Base-by-base conservation (phyloP, 2,888 invertebrate species). In the Nezara viridula region DNA sequence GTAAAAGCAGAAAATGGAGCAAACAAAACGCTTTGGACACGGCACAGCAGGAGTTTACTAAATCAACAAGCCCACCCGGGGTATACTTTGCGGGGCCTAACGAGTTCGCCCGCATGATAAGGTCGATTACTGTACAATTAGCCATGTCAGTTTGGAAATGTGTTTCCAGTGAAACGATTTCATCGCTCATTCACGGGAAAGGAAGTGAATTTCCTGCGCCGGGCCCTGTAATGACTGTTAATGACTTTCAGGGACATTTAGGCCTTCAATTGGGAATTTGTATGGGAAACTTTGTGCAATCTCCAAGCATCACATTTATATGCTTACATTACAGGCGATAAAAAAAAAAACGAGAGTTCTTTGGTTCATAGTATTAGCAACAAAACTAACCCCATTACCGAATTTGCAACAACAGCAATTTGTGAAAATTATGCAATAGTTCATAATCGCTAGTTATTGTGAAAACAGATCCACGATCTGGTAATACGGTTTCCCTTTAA, bases 221-320 rank as follows among this genome's bases (percentile, higher is more conserved):
- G 37, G 66, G 32, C 32, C n/a, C 66, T 37, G 66, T 73, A 73
- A 73, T 73, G 66, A 73, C 66, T 73, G 66, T 73, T 73, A 73
- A 73, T 73, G 66, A 73, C 32, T 73, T 73, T 73, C 66, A 73
- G 66, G 66, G 66, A 73, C 66, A 73, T 73, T 73, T 73, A 73
- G 66, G 32, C 37, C 66, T 73, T 73, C 66, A 73, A 73, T 73
- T 73, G 66, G 37, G 66, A 73, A 37, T 73, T 73, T 37, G 32
- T 73, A 73, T 73, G 66, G 37, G 66, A 73, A 73, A 37, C 66
- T 73, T 73, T n/a, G 12, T 60, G 12, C 37, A 19, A 19, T n/a
- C 19, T 37, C 37, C 6, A 9, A 19, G 32, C 19, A 37, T 37
- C 37, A 27, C 14, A 24, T 60, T n/a, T 14, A 19, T 2, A 37